phyloP scores from a whole-genome alignment of 2,113 vertebrate genomes.

The Hippocampus zosterae region DNA sequence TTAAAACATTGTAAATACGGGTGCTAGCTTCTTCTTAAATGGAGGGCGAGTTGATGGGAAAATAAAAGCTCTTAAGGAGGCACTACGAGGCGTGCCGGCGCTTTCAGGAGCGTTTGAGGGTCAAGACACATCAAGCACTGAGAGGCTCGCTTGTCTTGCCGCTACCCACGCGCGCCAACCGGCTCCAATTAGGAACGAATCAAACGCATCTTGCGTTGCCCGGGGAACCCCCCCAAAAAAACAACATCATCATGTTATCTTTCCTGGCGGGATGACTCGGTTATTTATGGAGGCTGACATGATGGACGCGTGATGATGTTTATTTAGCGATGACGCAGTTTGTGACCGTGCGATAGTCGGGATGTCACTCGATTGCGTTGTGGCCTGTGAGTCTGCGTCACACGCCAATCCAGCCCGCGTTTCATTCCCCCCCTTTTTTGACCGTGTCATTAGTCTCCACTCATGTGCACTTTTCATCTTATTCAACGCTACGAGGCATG shows the following conservation, averaged over 20 bases:
- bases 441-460: neutral
- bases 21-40: neutral
- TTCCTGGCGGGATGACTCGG: neutral
- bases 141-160: neutral
- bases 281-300: neutral
- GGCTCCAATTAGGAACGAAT: constrained; percentile 1
- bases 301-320: neutral
- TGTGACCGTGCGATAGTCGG: neutral
- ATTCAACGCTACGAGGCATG: neutral
- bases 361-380: neutral
- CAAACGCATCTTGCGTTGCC: neutral
- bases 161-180: neutral
- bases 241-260: neutral
- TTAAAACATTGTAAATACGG: too few species aligned
- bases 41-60: neutral
- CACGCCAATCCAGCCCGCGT: neutral
- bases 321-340: neutral
- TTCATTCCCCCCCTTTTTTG: neutral
- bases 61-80: neutral
- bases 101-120: neutral
- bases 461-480: neutral
- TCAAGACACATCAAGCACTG: neutral
- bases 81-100: neutral
- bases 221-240: neutral
- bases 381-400: neutral